phyloP scores from a whole-genome alignment of 30 jellyfish, hydroid and myxozoan genomes.

The Aurelia sp. region DNA sequence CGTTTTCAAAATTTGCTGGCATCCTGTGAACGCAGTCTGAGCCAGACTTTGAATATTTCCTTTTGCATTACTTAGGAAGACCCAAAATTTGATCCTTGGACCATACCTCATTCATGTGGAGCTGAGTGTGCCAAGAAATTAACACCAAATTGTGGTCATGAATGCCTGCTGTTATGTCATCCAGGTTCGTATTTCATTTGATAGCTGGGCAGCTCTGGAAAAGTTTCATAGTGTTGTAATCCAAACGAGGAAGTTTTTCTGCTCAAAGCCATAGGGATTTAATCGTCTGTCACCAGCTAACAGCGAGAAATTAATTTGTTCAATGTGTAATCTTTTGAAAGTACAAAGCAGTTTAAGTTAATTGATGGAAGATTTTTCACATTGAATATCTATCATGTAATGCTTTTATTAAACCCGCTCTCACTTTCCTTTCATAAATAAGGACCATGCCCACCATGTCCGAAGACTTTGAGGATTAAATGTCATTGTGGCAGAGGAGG shows the following conservation, averaged over 20 bases:
- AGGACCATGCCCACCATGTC: constrained; percentile 99
- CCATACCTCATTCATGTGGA: constrained; percentile 98
- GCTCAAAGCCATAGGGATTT: too few species aligned
- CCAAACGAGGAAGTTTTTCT: too few species aligned
- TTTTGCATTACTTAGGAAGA: constrained; percentile 64
- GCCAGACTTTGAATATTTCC: background rate
- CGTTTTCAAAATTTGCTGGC: too few species aligned
- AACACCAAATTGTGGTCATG: constrained; percentile 94
- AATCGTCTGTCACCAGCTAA: too few species aligned
- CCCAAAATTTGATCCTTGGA: constrained; percentile 96
- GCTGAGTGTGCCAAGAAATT: constrained; percentile 71
- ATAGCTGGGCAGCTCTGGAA: too few species aligned
- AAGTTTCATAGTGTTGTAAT: too few species aligned
- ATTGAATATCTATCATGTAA: too few species aligned
- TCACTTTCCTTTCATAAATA: background rate
- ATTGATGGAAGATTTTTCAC: too few species aligned
- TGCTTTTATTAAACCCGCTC: background rate
- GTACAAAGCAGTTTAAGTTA: too few species aligned
- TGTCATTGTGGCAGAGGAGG: constrained; percentile 90
- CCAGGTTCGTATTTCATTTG: constrained; percentile 71
- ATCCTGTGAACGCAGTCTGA: too few species aligned
- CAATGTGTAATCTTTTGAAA: too few species aligned
- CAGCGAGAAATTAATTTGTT: too few species aligned
- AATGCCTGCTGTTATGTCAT: constrained; percentile 91
- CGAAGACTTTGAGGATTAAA: constrained; percentile 67